Conservation (phyloP, 2,113 vertebrate genomes). For the Castor canadensis region DNA sequence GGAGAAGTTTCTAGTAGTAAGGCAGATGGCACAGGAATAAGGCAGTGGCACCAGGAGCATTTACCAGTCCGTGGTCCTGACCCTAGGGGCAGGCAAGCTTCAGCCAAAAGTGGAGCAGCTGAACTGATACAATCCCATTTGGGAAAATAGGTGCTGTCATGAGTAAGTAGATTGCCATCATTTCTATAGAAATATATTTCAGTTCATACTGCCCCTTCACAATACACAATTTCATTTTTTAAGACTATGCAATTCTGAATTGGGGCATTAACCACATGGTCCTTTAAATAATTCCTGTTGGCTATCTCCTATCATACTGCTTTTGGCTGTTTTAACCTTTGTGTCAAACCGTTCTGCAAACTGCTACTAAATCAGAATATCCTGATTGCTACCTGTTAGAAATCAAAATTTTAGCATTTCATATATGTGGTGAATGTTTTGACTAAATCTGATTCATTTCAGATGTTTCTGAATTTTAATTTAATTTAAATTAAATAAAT, state of each 20-base stretch:
- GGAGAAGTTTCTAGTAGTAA: background rate
- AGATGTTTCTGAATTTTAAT: constrained; percentile 62
- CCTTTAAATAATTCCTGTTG: background rate
- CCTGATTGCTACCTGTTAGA: background rate
- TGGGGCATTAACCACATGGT: background rate
- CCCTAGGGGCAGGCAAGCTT: background rate
- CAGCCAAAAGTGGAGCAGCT: background rate
- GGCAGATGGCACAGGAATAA: too few species aligned
- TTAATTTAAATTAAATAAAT: constrained; percentile 35
- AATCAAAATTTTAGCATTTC: constrained; percentile 32
- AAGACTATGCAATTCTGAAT: background rate
- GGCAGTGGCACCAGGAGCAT: background rate
- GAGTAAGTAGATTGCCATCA: background rate
- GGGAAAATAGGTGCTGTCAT: background rate
- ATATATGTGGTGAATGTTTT: background rate
- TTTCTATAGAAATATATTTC: background rate
- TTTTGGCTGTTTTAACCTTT: background rate
- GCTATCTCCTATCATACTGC: background rate
- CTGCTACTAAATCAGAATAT: background rate
- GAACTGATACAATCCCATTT: background rate
- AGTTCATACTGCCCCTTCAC: background rate
- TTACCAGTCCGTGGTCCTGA: background rate
- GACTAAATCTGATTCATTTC: constrained; percentile 32
- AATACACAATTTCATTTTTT: background rate
- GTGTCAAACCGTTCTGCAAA: background rate